These are phyloP conservation scores for Dilophus febrilis DNA, from an alignment of 2,888 invertebrate genomes.

Conservation along the genomic window DNA sequence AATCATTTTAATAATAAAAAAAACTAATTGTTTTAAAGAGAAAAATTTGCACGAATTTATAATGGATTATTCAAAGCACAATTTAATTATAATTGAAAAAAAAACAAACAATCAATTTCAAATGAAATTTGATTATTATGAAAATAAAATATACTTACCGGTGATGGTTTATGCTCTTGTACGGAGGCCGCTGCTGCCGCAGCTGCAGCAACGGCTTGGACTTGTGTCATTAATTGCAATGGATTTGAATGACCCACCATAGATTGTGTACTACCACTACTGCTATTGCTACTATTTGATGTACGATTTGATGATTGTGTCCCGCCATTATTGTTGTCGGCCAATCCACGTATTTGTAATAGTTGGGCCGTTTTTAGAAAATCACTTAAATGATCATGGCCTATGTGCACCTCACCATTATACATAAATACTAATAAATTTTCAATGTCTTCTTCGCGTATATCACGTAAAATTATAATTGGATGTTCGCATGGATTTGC, in stretches of 20 bases:
- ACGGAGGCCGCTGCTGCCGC: background rate
- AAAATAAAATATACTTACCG: constrained; percentile 26
- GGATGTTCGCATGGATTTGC: constrained; percentile 84
- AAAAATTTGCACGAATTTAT: too few relatives aligned
- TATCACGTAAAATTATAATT: constrained; percentile 72
- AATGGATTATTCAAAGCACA: background rate
- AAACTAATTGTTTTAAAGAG: too few relatives aligned
- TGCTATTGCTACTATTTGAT: background rate
- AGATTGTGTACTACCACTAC: too few relatives aligned
- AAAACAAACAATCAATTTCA: too few relatives aligned
- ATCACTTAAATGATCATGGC: constrained; percentile 71
- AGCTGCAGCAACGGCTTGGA: constrained; percentile 19
- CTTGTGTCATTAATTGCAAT: constrained; percentile 14
- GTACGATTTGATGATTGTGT: constrained; percentile 3
- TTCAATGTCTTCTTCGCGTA: constrained; percentile 72
- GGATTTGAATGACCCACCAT: too few relatives aligned
- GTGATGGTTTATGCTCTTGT: constrained; percentile 30
- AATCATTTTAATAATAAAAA: too few relatives aligned
- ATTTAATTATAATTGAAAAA: too few relatives aligned
- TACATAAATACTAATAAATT: constrained; percentile 81
- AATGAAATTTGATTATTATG: too few relatives aligned
- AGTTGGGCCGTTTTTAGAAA: constrained; percentile 76
- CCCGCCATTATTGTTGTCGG: constrained; percentile 49
- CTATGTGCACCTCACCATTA: constrained; percentile 79
- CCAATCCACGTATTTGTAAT: constrained; percentile 70